These are phyloP conservation scores for Panagrolaimus sp. DNA, from an alignment of 1,140 invertebrate genomes.

Conservation along the genomic window DNA sequence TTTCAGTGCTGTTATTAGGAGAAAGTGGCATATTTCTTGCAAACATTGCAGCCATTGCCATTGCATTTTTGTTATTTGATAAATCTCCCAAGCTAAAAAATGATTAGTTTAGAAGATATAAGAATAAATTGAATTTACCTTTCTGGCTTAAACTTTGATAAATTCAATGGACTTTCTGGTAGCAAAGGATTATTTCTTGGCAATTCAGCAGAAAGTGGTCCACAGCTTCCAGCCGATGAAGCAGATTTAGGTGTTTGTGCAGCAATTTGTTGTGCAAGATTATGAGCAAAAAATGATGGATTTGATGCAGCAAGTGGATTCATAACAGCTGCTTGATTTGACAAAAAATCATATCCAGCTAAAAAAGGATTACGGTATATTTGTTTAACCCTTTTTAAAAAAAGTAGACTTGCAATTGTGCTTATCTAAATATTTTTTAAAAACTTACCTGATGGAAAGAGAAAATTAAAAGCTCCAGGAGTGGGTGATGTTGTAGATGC, in stretches of 20 bases:
- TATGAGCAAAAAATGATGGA: slow-evolving; percentile 17
- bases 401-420: neutral
- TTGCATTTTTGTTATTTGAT: slow-evolving; percentile 13
- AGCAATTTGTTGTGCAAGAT: slow-evolving; percentile 11
- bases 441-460: slow-evolving; percentile 35
- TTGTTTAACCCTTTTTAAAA: neutral
- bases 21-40: slow-evolving; percentile 18
- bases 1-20: neutral
- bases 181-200: neutral
- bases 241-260: slow-evolving; percentile 6
- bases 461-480: slow-evolving; percentile 24
- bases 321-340: slow-evolving; percentile 25
- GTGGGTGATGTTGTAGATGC: slow-evolving; percentile 11
- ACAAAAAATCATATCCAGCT: slow-evolving; percentile 12
- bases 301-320: slow-evolving; percentile 14
- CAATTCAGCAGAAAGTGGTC: slow-evolving; percentile 11
- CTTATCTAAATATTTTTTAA: neutral
- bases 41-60: neutral
- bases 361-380: neutral
- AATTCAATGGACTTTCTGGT: slow-evolving; percentile 35
- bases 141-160: slow-evolving; percentile 25
- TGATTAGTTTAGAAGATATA: neutral
- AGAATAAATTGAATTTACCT: slow-evolving; percentile 4
- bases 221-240: neutral
- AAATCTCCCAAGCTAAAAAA: slow-evolving; percentile 25